Base-by-base conservation (phyloP, 2,888 invertebrate genomes). In the Hydrotaea cyrtoneurina region DNA sequence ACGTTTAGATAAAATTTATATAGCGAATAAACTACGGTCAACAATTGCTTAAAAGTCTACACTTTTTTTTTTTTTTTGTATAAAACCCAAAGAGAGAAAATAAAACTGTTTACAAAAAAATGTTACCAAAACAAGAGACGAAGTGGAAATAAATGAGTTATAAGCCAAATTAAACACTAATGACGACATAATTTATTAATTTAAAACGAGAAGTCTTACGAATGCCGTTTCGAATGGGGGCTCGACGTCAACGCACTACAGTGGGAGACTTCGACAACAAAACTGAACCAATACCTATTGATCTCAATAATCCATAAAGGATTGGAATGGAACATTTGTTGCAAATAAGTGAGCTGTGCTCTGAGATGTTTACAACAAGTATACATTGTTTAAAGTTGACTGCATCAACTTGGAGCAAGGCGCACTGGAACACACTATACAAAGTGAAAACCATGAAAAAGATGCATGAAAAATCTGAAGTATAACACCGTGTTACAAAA, bases 121-220 rank as follows among this genome's bases (percentile, higher is more conserved):
- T 8, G 21, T 74, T 36, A 71, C 64, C 43, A 53, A 59, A 75
- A 80, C 78, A 74, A 46, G 74, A 71, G 36, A 36, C 17, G 57
- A 31, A 17, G 53, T 23, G 43, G 21, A 82, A 86, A 85, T 86
- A 86, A 86, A 87, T 86, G 86, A 86, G 80, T 86, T 87, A 82
- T 83, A 86, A 83, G 82, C 39, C 81, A 86, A 85, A 86, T 85
- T 81, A 84, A 82, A 76, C 82, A 80, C 85, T 86, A 87, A 87
- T 85, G 86, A 86, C 82, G 82, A 82, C 80, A 86, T 86, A 86
- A 87, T 86, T 86, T 86, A 86, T 86, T 85, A 86, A 85, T 80
- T 82, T 72, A 50, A 8, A 39, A 73, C n/a, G 46, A 17, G 46
- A 50, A 10, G 73, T 31, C 21, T 3, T 21, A 55, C 36, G n/a